Percentiles rank a stretch among this genome's conserved stretches.
These are phyloP conservation scores for Lophura nycthemera DNA, from an alignment of 2,113 vertebrate genomes.

Conservation along the genomic window DNA sequence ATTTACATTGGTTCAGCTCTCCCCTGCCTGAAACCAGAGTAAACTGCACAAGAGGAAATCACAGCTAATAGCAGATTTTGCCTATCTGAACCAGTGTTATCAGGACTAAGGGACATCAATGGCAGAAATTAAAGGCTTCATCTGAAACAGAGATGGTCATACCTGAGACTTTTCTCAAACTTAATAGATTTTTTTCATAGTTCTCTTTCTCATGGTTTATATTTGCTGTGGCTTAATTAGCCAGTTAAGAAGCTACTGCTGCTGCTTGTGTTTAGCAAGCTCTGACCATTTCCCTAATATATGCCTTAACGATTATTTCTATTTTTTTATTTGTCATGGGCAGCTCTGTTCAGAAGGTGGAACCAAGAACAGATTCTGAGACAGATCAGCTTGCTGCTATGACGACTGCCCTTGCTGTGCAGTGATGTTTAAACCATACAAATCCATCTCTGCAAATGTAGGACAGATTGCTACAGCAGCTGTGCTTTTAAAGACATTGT, in stretches of 20 bases:
- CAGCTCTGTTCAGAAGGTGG: neutral
- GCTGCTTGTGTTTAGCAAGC: neutral
- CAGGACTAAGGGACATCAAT: neutral
- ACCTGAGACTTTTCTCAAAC: neutral
- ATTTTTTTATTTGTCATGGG: neutral
- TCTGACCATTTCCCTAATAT: neutral
- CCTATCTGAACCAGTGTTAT: neutral
- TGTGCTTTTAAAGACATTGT: neutral
- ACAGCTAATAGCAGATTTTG: neutral
- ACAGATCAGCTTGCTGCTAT: neutral
- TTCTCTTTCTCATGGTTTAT: neutral
- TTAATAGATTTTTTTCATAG: neutral
- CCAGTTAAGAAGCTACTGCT: neutral
- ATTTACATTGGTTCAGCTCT: neutral
- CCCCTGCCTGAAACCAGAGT: neutral
- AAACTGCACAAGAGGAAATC: constrained; percentile 2
- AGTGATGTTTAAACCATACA: neutral
- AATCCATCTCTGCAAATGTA: neutral
- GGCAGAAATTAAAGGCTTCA: neutral
- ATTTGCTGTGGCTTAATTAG: neutral
- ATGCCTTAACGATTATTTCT: neutral
- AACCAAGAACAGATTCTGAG: neutral
- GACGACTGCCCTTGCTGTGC: neutral
- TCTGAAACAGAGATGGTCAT: neutral
- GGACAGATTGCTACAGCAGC: neutral